Base-by-base conservation (phyloP, 2,888 invertebrate species). In the Cephus spinipes region DNA sequence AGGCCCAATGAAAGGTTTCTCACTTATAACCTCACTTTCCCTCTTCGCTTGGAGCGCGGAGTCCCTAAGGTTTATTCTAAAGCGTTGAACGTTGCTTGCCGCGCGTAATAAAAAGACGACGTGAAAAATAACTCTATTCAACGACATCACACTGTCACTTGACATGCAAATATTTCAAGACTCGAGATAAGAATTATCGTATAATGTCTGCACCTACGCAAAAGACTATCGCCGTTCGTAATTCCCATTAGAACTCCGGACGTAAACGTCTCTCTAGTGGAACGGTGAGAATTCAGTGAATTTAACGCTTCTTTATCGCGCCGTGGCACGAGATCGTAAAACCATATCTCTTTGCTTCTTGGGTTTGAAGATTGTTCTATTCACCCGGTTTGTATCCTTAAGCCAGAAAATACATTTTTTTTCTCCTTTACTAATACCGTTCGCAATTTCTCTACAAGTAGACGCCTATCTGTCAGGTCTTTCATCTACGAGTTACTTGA, bases 241-340 rank as follows among this genome's bases (percentile, higher is more conserved):
- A 55, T 55, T 55, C 55, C 9, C 55, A 55, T 55, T 23, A 55
- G 55, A 55, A 55, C 9, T 55, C 55, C 23, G 55, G 23, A 23
- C 55, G 15, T 23, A 15, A 55, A 9, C 55, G 55, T 55, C 23
- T 23, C 23, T 55, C 55, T 55, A 9, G 55, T 55, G 55, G 55
- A 55, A 55, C 55, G 55, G 23, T 23, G 55, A 55, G 55, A 55
- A 55, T 55, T 23, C 55, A 55, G 23, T 55, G 55, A 55, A 55
- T 55, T 55, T 55, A 55, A 55, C 55, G 55, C 55, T 33, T 71
- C 33, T 71, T 71, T 30, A 31, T 71, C 71, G 23, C 31, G 23
- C 33, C 33, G 71, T 71, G 71, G 30, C 71, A 33, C 71, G 71
- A 71, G 31, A 32, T 71, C 71, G 71, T 32, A 31, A 71, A 71